These are phyloP conservation scores for Heliopora coerulea DNA, from an alignment of 92 coral and sea anemone genomes.

Conservation along the genomic window DNA sequence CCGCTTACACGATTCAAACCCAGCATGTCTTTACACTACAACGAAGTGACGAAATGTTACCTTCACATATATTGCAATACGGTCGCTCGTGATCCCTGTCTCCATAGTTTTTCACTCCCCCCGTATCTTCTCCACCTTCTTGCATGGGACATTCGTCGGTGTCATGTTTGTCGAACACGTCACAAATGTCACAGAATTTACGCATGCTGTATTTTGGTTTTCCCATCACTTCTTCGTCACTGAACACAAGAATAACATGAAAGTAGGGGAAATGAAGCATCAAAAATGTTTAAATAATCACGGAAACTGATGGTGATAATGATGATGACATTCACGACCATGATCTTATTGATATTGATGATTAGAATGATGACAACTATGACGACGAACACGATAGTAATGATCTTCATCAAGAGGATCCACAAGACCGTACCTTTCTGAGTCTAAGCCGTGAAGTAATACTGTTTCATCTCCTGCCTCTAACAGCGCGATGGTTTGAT, in stretches of 20 bases:
- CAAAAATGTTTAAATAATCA: neutral
- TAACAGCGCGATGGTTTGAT: conserved; percentile 73
- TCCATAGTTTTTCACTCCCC: conserved; percentile 84
- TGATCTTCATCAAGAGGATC: neutral
- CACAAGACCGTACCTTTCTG: conserved; percentile 20
- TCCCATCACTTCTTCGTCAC: conserved; percentile 76
- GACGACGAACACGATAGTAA: neutral
- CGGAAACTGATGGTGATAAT: conserved; percentile 5
- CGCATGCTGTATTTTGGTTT: conserved; percentile 78
- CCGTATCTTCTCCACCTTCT: conserved; percentile 73
- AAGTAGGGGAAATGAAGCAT: neutral
- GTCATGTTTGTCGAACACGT: conserved; percentile 88
- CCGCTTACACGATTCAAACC: too few relatives aligned
- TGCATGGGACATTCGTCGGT: conserved; percentile 98
- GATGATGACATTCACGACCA: neutral
- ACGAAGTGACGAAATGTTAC: too few relatives aligned
- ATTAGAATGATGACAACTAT: neutral
- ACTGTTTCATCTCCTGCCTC: conserved; percentile 63
- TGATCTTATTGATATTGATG: neutral
- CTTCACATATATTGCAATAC: conserved; percentile 92
- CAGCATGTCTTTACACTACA: too few relatives aligned
- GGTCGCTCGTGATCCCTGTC: conserved; percentile 80
- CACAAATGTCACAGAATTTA: conserved; percentile 96
- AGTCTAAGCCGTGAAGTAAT: conserved; percentile 28
- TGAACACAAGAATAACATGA: conserved; percentile 21